phyloP scores from a whole-genome alignment of 2,888 invertebrate genomes.

The Chrysomela aeneicollis region DNA sequence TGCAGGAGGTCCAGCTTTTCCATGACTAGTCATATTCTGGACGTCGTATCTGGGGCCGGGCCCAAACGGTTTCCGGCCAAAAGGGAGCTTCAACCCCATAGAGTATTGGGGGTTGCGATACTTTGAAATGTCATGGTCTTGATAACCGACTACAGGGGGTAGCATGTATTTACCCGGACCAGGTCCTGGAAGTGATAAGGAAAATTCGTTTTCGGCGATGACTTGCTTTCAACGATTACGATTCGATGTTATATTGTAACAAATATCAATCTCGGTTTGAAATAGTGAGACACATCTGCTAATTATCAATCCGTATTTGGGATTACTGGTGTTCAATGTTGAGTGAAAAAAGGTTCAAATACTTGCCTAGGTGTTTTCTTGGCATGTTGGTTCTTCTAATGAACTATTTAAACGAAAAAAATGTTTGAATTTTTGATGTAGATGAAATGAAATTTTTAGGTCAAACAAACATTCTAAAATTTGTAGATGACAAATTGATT shows the following conservation, averaged over 20 bases:
- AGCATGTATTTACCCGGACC: conserved; percentile 73
- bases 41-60: conserved; percentile 64
- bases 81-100: conserved; percentile 62
- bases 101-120: conserved; percentile 71
- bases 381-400: conserved; percentile 16
- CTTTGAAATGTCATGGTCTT: conserved; percentile 69
- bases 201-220: no score
- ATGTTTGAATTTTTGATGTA: conserved; percentile 3
- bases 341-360: no score
- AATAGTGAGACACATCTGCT: no score
- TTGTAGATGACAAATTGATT: conserved; percentile 19
- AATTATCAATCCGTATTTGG: no score
- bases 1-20: conserved; percentile 63
- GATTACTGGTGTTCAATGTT: no score
- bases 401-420: not conserved
- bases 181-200: conserved; percentile 64
- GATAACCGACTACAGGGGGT: conserved; percentile 69
- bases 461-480: conserved; percentile 24
- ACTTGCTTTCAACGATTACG: no score
- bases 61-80: conserved; percentile 46
- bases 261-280: no score
- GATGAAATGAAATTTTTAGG: conserved; percentile 23
- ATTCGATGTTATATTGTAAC: no score
- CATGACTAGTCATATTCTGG: conserved; percentile 62
- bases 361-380: conserved; percentile 25